Evolutionary conservation across 1,140 invertebrate species (phyloP).

Genomic region (Phenacoccus solenopsis): DNA sequence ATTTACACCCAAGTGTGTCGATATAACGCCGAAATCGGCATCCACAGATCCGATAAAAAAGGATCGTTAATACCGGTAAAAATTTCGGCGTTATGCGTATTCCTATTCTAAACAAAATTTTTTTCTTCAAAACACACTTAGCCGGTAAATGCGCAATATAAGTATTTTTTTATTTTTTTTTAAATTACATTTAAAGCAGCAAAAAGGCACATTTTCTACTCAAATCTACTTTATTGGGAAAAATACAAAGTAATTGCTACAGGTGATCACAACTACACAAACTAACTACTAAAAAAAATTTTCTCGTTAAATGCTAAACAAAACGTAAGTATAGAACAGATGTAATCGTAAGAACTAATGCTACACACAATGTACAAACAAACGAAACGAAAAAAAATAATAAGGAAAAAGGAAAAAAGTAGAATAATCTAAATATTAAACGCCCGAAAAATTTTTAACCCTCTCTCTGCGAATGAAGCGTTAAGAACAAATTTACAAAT

Average conservation of each 20-base stretch:
- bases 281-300: conserved; percentile 17
- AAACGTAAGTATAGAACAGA: conserved; percentile 15
- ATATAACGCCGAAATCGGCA: not conserved
- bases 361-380: conserved; percentile 13
- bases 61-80: not conserved
- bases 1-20: not conserved
- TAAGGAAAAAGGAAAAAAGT: conserved; percentile 10
- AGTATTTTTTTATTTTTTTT: not conserved
- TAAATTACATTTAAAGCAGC: conserved; percentile 12
- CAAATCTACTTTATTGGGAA: conserved; percentile 16
- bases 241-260: conserved; percentile 17
- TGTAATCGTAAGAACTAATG: conserved; percentile 4
- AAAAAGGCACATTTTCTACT: conserved; percentile 12
- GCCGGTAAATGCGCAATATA: not conserved
- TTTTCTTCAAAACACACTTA: not conserved
- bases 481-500: conserved; percentile 17
- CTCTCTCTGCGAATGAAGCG: conserved; percentile 12
- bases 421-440: conserved; percentile 7
- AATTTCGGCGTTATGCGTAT: not conserved
- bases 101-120: conserved; percentile 3
- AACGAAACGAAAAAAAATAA: conserved; percentile 10
- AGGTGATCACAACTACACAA: conserved; percentile 14
- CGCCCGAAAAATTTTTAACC: not conserved
- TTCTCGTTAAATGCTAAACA: conserved; percentile 10
- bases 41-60: not conserved